Base-by-base conservation (phyloP, 2,888 invertebrate species). In the Acleris laterana region DNA sequence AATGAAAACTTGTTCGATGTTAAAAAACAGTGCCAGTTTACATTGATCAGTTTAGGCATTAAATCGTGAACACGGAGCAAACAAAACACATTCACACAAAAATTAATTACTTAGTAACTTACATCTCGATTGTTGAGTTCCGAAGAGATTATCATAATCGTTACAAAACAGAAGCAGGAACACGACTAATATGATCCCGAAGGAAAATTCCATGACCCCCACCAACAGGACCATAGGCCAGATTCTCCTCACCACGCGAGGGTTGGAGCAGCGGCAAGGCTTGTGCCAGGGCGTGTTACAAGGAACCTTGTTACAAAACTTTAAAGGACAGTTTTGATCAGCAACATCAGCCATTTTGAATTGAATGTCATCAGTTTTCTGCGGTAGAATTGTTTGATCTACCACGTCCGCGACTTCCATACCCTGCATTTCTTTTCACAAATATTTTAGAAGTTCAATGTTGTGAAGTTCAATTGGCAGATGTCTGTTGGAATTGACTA, bases 161-260 rank as follows among this genome's bases (percentile, higher is more conserved):
- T 20, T n/a, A 4, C 20, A 51, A 44, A 25, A n/a, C 1, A 44
- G 16, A 5, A 11, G 22, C 16, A 63, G 20, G n/a, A 63, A 20
- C 28, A 38, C n/a, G 13, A 58, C 28, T 20, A 63, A 19, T 32
- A 57, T 32, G 2, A 19, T 28, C 9, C 57, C 51, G 2, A 63
- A 51, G 20, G 28, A 46, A 5, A 58, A 7, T 28, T 63, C 63
- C 28, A 28, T n/a, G 9, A 63, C 20, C 9, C 63, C 63, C 3
- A 57, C 51, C 11, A 51, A 9, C 46, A 63, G 11, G 19, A 58
- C 46, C 20, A 57, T 63, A 0, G 57, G 63, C 57, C 57, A 52
- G 13, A 63, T 46, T 28, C 57, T 57, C 9, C 13, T 51, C 2
- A 51, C 20, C 7, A 44, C 28, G 2, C 44, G 44, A 9, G 51